A percentile compares a stretch with the other conserved stretches of the same genome.
These are phyloP conservation scores for Sus cebifrons DNA, from an alignment of 2,797 vertebrate genomes.

Conservation along the genomic window DNA sequence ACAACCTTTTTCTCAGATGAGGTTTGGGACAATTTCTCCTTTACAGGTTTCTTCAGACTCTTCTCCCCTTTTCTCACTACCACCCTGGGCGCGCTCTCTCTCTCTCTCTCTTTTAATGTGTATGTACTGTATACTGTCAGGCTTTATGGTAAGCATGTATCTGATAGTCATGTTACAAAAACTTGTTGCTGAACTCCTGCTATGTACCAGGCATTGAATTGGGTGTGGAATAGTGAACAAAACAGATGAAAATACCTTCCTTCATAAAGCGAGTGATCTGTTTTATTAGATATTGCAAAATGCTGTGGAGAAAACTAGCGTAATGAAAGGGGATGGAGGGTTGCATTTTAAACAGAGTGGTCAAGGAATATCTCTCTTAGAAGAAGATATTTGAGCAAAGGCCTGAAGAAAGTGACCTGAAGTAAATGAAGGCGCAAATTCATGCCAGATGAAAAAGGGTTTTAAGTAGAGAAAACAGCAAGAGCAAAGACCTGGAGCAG, in stretches of 20 bases:
- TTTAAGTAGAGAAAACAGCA: not conserved
- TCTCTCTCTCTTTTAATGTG: not conserved
- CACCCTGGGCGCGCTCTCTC: no score
- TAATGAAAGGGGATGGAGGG: not conserved
- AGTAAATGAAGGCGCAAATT: not conserved
- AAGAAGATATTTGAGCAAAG: not conserved
- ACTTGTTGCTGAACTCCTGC: not conserved
- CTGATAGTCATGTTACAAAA: not conserved
- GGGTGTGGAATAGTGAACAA: not conserved
- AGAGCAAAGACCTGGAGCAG: not conserved
- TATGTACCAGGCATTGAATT: not conserved
- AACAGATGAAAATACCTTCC: not conserved
- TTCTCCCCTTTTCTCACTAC: not conserved
- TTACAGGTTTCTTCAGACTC: not conserved
- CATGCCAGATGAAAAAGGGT: not conserved
- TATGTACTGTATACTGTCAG: not conserved
- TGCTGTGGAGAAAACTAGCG: not conserved
- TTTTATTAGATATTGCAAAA: not conserved
- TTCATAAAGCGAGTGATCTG: not conserved
- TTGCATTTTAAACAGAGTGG: not conserved
- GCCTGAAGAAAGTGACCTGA: not conserved
- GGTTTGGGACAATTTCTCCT: constrained; percentile 12
- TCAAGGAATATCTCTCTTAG: not conserved
- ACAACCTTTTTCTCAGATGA: not conserved
- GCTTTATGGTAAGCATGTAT: not conserved